These are phyloP conservation scores for Mimas tiliae DNA, from an alignment of 2,888 invertebrate species.

Conservation along the genomic window DNA sequence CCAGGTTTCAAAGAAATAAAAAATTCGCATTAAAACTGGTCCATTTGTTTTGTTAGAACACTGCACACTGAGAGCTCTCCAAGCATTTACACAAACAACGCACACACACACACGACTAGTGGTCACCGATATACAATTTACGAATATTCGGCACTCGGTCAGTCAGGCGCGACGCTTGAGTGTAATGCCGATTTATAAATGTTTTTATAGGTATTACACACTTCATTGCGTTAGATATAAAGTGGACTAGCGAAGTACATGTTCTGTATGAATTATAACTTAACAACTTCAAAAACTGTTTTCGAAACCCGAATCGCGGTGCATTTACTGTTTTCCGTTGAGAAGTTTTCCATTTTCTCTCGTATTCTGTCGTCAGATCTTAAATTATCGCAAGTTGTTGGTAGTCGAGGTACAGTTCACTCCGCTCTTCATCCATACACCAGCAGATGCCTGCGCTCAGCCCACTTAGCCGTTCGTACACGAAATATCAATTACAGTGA, in stretches of 20 bases:
- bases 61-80: neutral
- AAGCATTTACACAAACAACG: neutral
- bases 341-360: too few species aligned
- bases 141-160: neutral
- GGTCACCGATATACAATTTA: slow-evolving; percentile 3
- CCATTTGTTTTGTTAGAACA: neutral
- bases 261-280: too few species aligned
- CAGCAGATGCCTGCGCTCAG: too few species aligned
- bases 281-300: too few species aligned
- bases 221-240: neutral
- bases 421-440: neutral
- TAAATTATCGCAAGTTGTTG: too few species aligned
- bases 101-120: neutral
- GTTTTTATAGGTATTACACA: slow-evolving; percentile 10
- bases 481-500: slow-evolving; percentile 19
- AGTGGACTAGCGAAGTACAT: too few species aligned
- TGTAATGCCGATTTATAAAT: slow-evolving; percentile 11
- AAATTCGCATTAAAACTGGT: too few species aligned
- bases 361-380: too few species aligned
- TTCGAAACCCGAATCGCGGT: too few species aligned
- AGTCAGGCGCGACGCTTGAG: neutral
- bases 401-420: neutral
- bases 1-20: too few species aligned
- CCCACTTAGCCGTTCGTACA: neutral
- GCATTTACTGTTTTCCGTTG: too few species aligned